phyloP scores from a whole-genome alignment of 1,140 invertebrate species.

The Zaprionus davidi region DNA sequence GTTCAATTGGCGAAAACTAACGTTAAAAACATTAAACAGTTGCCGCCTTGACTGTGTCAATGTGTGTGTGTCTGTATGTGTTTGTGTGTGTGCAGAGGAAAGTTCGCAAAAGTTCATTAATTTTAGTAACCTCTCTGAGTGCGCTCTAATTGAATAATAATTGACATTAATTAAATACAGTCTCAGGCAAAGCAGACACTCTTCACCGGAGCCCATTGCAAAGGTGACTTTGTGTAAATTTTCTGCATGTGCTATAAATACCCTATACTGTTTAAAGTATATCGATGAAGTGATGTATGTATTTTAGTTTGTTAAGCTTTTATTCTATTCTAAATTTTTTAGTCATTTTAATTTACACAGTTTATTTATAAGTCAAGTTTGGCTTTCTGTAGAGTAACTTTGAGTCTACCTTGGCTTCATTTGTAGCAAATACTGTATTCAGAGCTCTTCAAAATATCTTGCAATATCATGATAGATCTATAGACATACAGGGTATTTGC shows the following conservation, averaged over 20 bases:
- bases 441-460: no score
- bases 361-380: no score
- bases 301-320: no score
- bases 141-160: constrained; percentile 77
- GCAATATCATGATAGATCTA: background rate
- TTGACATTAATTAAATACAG: constrained; percentile 73
- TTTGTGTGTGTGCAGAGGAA: constrained; percentile 1
- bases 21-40: constrained; percentile 26
- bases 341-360: background rate
- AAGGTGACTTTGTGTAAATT: constrained; percentile 41
- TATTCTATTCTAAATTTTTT: no score
- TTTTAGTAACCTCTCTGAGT: constrained; percentile 63
- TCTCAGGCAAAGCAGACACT: background rate
- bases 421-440: no score
- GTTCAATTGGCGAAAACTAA: constrained; percentile 33
- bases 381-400: background rate
- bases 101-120: constrained; percentile 58
- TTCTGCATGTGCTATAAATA: constrained; percentile 11
- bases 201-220: constrained; percentile 10
- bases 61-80: background rate
- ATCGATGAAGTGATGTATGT: no score
- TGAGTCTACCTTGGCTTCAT: background rate
- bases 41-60: constrained; percentile 21
- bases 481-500: background rate
- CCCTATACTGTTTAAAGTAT: no score